Evolutionary conservation across 2,113 vertebrate species (phyloP).

Genomic region (Brachyhypopomus occidentalis): DNA sequence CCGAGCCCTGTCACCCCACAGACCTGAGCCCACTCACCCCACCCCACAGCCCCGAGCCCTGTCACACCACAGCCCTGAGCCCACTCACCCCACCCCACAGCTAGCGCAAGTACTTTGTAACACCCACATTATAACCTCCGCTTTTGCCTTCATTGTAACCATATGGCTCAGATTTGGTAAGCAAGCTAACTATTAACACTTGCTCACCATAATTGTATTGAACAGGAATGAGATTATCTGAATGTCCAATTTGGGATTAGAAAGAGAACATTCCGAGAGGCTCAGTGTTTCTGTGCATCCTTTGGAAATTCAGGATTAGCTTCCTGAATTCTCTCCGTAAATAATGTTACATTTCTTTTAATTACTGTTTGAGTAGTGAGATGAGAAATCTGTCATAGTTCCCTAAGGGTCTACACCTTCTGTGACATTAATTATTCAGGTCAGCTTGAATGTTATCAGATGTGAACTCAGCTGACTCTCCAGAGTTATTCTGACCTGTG

Average conservation of each 20-base stretch:
- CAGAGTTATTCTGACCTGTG: not conserved
- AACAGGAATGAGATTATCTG: too few species aligned
- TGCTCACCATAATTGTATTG: too few species aligned
- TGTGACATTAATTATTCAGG: constrained; percentile 40
- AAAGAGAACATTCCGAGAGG: not conserved
- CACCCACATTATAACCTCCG: too few species aligned
- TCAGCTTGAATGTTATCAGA: constrained; percentile 10
- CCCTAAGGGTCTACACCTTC: constrained; percentile 15
- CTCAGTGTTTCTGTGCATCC: not conserved
- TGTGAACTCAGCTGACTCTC: not conserved
- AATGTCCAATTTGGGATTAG: not conserved
- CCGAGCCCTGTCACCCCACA: too few species aligned
- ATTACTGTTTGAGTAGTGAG: constrained; percentile 15
- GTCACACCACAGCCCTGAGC: too few species aligned
- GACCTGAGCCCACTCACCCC: too few species aligned
- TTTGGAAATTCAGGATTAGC: not conserved
- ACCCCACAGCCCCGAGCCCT: too few species aligned
- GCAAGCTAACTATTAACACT: too few species aligned
- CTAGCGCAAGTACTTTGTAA: too few species aligned
- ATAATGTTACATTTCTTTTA: not conserved
- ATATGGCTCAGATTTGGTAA: too few species aligned
- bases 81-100: too few species aligned
- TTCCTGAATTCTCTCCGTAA: not conserved
- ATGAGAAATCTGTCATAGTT: constrained; percentile 4
- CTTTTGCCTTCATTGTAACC: too few species aligned